Percentiles rank a stretch among this genome's conserved stretches.
Evolutionary conservation across 1,140 invertebrate species (phyloP).

Genomic region (Marisa cornuarietis): DNA sequence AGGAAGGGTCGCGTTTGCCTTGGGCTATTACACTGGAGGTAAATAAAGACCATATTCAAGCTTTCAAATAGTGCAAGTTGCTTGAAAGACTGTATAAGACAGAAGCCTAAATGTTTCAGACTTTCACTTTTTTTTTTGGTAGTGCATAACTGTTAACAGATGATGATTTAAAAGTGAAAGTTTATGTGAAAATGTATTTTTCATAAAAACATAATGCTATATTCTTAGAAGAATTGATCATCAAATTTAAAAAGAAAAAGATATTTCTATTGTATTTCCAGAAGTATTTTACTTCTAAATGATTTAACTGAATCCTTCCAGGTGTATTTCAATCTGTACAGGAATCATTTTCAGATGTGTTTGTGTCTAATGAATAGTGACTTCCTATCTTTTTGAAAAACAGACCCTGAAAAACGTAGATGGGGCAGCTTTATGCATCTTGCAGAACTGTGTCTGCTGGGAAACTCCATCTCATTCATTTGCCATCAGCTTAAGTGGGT

Average conservation of each 20-base stretch:
- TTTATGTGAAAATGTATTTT: too few relatives aligned
- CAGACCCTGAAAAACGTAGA: conserved; percentile 59
- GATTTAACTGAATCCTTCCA: neutral
- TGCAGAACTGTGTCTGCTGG: conserved; percentile 59
- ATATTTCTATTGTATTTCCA: neutral
- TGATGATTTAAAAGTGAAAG: neutral
- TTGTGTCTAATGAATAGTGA: neutral
- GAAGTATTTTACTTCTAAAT: neutral
- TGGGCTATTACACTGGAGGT: conserved; percentile 68
- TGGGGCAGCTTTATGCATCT: conserved; percentile 61
- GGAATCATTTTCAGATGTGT: neutral
- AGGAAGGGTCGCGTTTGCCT: conserved; percentile 63
- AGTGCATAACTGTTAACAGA: neutral
- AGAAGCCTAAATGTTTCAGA: neutral
- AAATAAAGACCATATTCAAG: neutral
- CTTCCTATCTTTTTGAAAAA: conserved; percentile 22
- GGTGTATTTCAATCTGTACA: neutral
- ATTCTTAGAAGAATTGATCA: too few relatives aligned
- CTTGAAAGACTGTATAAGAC: neutral
- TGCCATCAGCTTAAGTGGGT: conserved; percentile 33
- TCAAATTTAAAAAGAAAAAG: neutral
- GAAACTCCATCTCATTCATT: conserved; percentile 54
- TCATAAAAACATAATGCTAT: too few relatives aligned
- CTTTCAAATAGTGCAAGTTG: neutral
- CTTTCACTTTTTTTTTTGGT: neutral